Base-by-base conservation (phyloP, 1,140 invertebrate species). In the Trachymyrmex cornetzi region DNA sequence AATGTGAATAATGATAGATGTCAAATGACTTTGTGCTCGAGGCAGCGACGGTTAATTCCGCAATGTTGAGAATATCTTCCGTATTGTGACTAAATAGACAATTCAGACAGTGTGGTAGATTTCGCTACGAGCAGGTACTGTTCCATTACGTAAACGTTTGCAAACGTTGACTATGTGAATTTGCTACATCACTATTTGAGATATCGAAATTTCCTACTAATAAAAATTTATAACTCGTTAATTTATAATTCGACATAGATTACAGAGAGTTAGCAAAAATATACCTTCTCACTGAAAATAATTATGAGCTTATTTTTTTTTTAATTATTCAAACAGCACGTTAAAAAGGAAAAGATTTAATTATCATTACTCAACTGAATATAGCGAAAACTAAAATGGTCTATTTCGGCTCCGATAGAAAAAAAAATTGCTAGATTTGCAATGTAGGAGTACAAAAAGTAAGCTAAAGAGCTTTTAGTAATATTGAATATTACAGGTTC, bases 1-100 rank as follows among this genome's bases (percentile, higher is more conserved):
- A 67, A 71, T 71, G 79, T 81, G 79, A 81, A 81, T 81, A 81
- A 81, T 81, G 79, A 81, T 71, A 59, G 79, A 71, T 50, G 50
- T 71, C 79, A 81, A 71, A 81, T 81, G 79, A 81, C 79, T 81
- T 81, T 22, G 66, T 38, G 55, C 64, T 19, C 48, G 63, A 81
- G 66, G 53, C 53, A 59, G 34, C 66, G 48, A 55, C 77, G n/a
- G 63, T 80, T 80, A 81, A 81, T 44, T 71, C 34, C 66, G 30
- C 64, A 71, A 81, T 59, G 79, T 81, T 67, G 79, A 57, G 79
- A 44, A 71, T 71, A 50, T 57, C 64, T 44, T n/a, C n/a, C 3
- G 53, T 71, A 71, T 71, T 71, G 79, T 55, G 53, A 81, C 50
- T 81, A 67, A 81, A 69, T 71, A 69, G 77, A 81, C 77, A 81